phyloP scores from a whole-genome alignment of 2,888 invertebrate genomes.

The Spialia ferax region DNA sequence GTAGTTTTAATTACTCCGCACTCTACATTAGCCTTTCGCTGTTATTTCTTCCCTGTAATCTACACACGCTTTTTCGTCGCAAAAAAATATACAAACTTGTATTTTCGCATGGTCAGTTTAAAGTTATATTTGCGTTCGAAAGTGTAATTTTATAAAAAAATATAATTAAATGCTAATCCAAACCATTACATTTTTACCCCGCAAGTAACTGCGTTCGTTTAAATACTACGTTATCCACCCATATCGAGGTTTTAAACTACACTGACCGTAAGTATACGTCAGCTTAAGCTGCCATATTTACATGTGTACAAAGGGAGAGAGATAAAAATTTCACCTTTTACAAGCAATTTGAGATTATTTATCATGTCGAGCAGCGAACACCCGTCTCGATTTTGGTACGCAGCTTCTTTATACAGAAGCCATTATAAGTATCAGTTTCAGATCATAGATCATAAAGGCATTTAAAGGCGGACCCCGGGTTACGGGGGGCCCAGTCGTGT shows the following conservation, averaged over 20 bases:
- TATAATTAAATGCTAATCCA: background rate
- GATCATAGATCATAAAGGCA: slow-evolving; percentile 85
- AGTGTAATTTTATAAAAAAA: background rate
- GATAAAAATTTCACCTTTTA: slow-evolving; percentile 81
- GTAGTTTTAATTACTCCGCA: slow-evolving; percentile 82
- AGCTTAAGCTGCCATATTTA: slow-evolving; percentile 79
- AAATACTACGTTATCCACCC: slow-evolving; percentile 48
- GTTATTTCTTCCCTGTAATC: slow-evolving; percentile 6
- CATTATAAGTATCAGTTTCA: slow-evolving; percentile 86
- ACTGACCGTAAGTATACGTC: slow-evolving; percentile 65
- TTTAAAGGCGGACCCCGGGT: slow-evolving; percentile 71
- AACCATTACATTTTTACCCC: background rate
- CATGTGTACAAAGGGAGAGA: slow-evolving; percentile 72
- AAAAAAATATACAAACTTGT: background rate
- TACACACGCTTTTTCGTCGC: background rate
- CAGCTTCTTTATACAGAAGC: slow-evolving; percentile 85
- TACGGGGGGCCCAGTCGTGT: slow-evolving; percentile 78
- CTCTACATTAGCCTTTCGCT: slow-evolving; percentile 51
- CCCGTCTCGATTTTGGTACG: slow-evolving; percentile 69
- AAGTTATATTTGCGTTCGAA: background rate
- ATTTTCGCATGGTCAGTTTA: background rate
- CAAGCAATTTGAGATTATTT: slow-evolving; percentile 84
- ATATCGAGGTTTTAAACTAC: slow-evolving; percentile 55
- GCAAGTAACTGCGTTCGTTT: background rate
- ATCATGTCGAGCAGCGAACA: slow-evolving; percentile 68